These are phyloP conservation scores for Sminthurides aquaticus DNA, from an alignment of 2,888 invertebrate genomes.

Conservation along the genomic window DNA sequence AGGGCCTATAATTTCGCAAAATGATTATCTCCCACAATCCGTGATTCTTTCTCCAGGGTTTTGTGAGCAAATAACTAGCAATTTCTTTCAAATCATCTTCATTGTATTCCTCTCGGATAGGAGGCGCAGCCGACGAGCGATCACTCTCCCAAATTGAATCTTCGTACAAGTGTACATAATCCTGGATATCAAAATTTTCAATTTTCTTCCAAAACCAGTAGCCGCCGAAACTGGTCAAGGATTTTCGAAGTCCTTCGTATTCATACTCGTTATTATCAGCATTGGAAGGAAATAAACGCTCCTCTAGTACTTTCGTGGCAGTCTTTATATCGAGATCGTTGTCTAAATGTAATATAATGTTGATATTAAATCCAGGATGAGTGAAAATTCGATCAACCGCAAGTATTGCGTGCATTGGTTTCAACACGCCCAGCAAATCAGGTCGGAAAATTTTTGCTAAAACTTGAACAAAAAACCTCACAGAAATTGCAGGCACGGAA, in stretches of 20 bases:
- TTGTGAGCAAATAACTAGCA: not conserved
- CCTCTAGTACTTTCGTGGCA: not conserved
- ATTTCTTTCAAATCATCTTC: not conserved
- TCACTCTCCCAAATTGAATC: not conserved
- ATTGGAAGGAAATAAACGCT: not conserved
- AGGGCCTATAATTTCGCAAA: not conserved
- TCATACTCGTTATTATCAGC: not conserved
- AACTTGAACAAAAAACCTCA: not conserved
- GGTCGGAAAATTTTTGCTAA: not conserved
- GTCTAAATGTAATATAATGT: not conserved
- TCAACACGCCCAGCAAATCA: not conserved
- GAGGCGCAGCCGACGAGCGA: not conserved
- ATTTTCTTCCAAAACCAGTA: not conserved
- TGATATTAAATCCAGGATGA: not conserved
- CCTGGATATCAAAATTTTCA: not conserved
- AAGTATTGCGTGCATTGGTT: not conserved
- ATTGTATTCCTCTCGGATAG: not conserved
- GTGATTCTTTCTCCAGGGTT: not conserved
- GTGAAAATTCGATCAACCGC: not conserved
- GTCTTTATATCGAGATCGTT: not conserved
- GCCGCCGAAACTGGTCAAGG: not conserved
- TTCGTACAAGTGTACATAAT: not conserved
- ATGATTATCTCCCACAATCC: not conserved
- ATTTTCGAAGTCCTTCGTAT: not conserved
- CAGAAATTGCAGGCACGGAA: no score